Conservation (phyloP, 2,888 invertebrate species). For the Polydrusus pterygomalis region DNA sequence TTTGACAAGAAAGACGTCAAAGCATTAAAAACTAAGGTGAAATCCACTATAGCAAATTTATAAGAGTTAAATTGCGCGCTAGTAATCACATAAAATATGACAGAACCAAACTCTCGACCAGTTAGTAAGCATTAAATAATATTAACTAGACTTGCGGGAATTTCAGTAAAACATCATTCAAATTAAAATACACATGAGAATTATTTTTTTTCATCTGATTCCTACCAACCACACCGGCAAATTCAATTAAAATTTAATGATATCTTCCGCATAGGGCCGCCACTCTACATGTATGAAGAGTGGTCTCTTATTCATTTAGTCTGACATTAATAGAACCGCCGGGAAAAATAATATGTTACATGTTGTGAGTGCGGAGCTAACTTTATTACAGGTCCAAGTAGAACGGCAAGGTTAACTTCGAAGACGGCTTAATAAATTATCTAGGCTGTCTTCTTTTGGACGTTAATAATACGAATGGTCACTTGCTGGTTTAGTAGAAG, state of each 20-base stretch:
- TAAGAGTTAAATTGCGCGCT: too few species aligned
- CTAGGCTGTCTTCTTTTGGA: not conserved
- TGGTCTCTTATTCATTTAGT: conserved; percentile 18
- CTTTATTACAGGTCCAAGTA: conserved; percentile 4
- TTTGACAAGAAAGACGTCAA: too few species aligned
- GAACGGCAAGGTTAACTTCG: not conserved
- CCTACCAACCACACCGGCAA: not conserved
- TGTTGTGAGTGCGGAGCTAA: not conserved
- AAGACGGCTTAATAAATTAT: conserved; percentile 8
- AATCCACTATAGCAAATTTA: too few species aligned
- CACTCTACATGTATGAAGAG: not conserved
- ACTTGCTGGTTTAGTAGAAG: not conserved
- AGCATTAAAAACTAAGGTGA: too few species aligned
- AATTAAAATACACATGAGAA: not conserved
- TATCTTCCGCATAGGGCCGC: conserved; percentile 11
- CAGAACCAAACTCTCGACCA: too few species aligned
- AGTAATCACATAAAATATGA: too few species aligned
- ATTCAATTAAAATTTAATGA: conserved; percentile 8
- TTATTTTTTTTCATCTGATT: not conserved
- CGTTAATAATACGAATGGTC: not conserved
- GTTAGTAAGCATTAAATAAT: too few species aligned
- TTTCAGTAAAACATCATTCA: not conserved
- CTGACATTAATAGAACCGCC: conserved; percentile 19
- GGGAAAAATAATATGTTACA: conserved; percentile 11
- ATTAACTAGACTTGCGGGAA: not conserved